Conservation (phyloP, 1,140 invertebrate genomes). For the Euura saliciscinereae region DNA sequence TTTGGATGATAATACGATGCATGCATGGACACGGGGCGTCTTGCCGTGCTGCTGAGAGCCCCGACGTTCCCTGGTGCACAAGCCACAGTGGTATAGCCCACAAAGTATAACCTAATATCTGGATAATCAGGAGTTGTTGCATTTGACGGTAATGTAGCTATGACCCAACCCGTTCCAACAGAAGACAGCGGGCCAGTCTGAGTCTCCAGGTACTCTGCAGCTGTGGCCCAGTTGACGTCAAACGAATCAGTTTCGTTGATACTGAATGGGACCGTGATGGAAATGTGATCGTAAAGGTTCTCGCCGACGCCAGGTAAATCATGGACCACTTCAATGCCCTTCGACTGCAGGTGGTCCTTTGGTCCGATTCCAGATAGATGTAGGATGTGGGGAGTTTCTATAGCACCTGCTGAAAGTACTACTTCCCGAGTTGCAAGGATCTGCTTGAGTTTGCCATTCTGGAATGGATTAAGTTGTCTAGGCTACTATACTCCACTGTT, state of each 20-base stretch:
- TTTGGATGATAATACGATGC: too few species aligned
- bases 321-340: slow-evolving; percentile 59
- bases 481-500: slow-evolving; percentile 14
- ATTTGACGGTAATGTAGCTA: slow-evolving; percentile 66
- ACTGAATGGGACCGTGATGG: slow-evolving; percentile 60
- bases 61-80: too few species aligned
- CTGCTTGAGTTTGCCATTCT: slow-evolving; percentile 33
- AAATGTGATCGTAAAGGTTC: slow-evolving; percentile 78
- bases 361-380: slow-evolving; percentile 75
- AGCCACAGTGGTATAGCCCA: too few species aligned
- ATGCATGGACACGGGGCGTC: too few species aligned
- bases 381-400: slow-evolving; percentile 71
- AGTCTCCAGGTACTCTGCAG: slow-evolving; percentile 66
- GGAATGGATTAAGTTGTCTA: slow-evolving; percentile 15
- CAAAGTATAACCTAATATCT: slow-evolving; percentile 73
- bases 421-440: slow-evolving; percentile 56
- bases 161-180: slow-evolving; percentile 67
- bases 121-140: slow-evolving; percentile 64
- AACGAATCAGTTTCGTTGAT: slow-evolving; percentile 63
- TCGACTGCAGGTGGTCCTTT: slow-evolving; percentile 60
- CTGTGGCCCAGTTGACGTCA: slow-evolving; percentile 67
- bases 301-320: slow-evolving; percentile 78
- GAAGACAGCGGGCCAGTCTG: slow-evolving; percentile 66
- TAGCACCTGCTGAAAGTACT: slow-evolving; percentile 64
- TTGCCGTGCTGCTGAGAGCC: too few species aligned